These are phyloP conservation scores for Symphodus melops DNA, from an alignment of 2,113 vertebrate genomes.

Conservation along the genomic window DNA sequence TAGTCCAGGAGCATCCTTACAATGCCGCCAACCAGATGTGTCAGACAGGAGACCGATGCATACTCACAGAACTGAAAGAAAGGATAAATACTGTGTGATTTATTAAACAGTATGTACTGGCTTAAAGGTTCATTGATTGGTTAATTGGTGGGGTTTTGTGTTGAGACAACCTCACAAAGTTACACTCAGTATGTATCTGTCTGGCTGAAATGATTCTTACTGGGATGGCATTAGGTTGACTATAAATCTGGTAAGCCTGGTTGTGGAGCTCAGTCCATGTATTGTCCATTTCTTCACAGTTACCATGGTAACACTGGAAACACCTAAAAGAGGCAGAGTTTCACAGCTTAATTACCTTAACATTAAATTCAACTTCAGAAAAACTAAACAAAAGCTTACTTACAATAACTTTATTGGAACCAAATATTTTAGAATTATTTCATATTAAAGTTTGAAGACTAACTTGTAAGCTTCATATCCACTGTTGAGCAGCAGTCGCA, in stretches of 20 bases:
- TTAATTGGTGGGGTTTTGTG: too few species aligned
- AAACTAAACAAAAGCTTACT: too few species aligned
- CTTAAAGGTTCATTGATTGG: too few species aligned
- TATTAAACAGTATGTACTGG: background rate
- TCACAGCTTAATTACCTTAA: too few species aligned
- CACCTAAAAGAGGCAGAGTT: conserved; percentile 72
- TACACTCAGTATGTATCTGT: too few species aligned
- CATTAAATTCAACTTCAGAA: too few species aligned
- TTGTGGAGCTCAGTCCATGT: conserved; percentile 74
- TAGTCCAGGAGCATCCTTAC: conserved; percentile 88
- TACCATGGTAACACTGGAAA: conserved; percentile 88
- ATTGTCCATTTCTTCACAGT: conserved; percentile 80
- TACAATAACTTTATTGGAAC: too few species aligned
- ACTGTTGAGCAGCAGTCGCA: conserved; percentile 87
- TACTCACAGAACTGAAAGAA: conserved; percentile 91
- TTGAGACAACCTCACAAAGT: too few species aligned
- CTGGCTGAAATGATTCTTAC: conserved; percentile 48
- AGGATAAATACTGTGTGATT: background rate
- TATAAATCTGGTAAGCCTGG: conserved; percentile 61
- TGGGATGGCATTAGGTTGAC: conserved; percentile 51
- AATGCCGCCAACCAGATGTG: conserved; percentile 82
- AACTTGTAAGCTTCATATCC: conserved; percentile 85
- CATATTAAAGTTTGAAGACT: background rate
- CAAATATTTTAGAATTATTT: background rate
- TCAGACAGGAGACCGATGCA: conserved; percentile 87